phyloP scores from a whole-genome alignment of 2,888 invertebrate species.

The Drosophila antonietae region DNA sequence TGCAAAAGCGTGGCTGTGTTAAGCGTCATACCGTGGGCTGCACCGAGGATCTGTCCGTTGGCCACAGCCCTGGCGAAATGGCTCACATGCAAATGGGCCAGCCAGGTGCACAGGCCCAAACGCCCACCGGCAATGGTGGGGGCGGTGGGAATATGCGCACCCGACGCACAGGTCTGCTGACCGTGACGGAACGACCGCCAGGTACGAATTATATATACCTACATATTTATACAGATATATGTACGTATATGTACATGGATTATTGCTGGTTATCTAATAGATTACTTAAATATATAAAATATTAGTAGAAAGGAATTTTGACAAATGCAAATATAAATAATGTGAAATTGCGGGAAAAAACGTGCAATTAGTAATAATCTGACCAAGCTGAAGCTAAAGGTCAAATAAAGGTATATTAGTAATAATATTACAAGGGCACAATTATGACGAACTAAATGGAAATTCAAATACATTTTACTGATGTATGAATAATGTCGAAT shows the following conservation, averaged over 20 bases:
- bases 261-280: not conserved
- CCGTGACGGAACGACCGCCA: conserved; percentile 94
- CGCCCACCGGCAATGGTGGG: conserved; percentile 55
- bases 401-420: no score
- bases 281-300: not conserved
- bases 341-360: no score
- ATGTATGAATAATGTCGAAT: no score
- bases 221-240: not conserved
- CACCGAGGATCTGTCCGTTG: conserved; percentile 87
- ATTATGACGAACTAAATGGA: no score
- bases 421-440: no score
- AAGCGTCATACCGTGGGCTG: conserved; percentile 93
- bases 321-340: no score
- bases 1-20: conserved; percentile 90
- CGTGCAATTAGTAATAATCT: no score
- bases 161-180: conserved; percentile 92
- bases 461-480: no score
- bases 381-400: no score
- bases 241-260: not conserved
- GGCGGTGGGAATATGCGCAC: conserved; percentile 86
- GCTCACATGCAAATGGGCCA: conserved; percentile 46
- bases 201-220: conserved; percentile 86
- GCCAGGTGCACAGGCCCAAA: conserved; percentile 46
- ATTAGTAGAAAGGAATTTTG: no score
- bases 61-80: conserved; percentile 55